phyloP scores from a whole-genome alignment of 2,113 vertebrate genomes.

The Serilophus lunatus region DNA sequence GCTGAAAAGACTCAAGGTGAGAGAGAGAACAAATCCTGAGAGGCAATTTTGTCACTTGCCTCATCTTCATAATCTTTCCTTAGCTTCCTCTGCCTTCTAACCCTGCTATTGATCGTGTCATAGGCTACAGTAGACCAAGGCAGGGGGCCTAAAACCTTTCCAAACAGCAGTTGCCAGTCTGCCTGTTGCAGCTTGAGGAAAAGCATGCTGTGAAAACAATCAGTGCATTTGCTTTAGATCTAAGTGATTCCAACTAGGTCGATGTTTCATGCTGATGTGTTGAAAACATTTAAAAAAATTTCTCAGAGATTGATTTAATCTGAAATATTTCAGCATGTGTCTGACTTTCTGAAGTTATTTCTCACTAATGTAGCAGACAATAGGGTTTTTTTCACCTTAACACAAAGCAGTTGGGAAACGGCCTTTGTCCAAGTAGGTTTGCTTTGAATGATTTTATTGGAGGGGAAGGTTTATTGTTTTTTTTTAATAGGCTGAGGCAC shows the following conservation, averaged over 20 bases:
- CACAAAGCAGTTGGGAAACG: constrained; percentile 42
- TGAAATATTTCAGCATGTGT: constrained; percentile 70
- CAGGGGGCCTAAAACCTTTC: constrained; percentile 83
- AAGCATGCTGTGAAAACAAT: constrained; percentile 89
- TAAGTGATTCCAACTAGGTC: constrained; percentile 85
- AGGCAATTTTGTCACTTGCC: constrained; percentile 73
- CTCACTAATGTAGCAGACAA: constrained; percentile 58
- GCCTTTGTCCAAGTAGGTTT: constrained; percentile 48
- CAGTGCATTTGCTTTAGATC: constrained; percentile 87
- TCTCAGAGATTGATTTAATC: constrained; percentile 77
- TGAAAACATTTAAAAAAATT: constrained; percentile 85
- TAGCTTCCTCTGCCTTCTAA: constrained; percentile 71
- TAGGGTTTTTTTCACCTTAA: constrained; percentile 45
- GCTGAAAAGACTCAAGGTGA: constrained; percentile 74
- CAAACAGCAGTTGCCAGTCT: constrained; percentile 55
- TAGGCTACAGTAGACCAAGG: constrained; percentile 73
- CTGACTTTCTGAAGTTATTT: constrained; percentile 67
- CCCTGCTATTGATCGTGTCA: constrained; percentile 82
- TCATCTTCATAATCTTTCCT: constrained; percentile 82
- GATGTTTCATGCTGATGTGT: constrained; percentile 85
- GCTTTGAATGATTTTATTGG: background rate
- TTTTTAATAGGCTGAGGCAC: background rate
- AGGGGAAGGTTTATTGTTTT: background rate
- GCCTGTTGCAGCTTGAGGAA: constrained; percentile 75
- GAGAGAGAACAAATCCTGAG: constrained; percentile 72